Evolutionary conservation across 2,797 vertebrate genomes (phyloP).

Genomic region (Acrossocheilus wenchowensis): DNA sequence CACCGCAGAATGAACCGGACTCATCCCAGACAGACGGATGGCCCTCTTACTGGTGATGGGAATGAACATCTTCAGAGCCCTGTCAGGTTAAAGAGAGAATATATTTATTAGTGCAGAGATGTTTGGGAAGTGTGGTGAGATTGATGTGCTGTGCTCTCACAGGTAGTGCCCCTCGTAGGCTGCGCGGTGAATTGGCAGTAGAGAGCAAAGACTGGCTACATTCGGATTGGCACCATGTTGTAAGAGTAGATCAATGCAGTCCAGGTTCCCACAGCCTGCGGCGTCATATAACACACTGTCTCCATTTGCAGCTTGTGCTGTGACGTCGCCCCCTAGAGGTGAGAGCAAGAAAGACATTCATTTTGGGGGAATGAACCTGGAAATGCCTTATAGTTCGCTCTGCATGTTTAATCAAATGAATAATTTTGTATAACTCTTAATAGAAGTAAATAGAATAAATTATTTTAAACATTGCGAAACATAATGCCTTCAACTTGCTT

Average conservation of each 20-base stretch:
- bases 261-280: slow-evolving; percentile 83
- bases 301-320: slow-evolving; percentile 81
- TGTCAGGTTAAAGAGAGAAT: slow-evolving; percentile 58
- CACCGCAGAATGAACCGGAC: slow-evolving; percentile 84
- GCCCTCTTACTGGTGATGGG: slow-evolving; percentile 83
- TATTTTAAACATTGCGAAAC: too few relatives aligned
- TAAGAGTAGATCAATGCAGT: slow-evolving; percentile 84
- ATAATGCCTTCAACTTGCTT: too few relatives aligned
- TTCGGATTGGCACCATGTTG: slow-evolving; percentile 84
- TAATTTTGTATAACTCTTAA: too few relatives aligned
- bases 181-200: slow-evolving; percentile 87
- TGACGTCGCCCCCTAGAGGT: slow-evolving; percentile 82
- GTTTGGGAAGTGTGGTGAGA: neutral
- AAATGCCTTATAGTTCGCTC: neutral
- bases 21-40: slow-evolving; percentile 82
- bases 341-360: slow-evolving; percentile 1
- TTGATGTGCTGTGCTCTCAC: slow-evolving; percentile 73
- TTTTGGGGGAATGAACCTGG: neutral
- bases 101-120: slow-evolving; percentile 47
- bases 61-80: slow-evolving; percentile 85
- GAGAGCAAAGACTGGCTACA: slow-evolving; percentile 80
- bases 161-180: slow-evolving; percentile 87
- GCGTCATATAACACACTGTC: slow-evolving; percentile 85
- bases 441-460: too few relatives aligned
- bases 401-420: too few relatives aligned